These are phyloP conservation scores for Epinephelus moara DNA, from an alignment of 2,113 vertebrate genomes.

Conservation along the genomic window DNA sequence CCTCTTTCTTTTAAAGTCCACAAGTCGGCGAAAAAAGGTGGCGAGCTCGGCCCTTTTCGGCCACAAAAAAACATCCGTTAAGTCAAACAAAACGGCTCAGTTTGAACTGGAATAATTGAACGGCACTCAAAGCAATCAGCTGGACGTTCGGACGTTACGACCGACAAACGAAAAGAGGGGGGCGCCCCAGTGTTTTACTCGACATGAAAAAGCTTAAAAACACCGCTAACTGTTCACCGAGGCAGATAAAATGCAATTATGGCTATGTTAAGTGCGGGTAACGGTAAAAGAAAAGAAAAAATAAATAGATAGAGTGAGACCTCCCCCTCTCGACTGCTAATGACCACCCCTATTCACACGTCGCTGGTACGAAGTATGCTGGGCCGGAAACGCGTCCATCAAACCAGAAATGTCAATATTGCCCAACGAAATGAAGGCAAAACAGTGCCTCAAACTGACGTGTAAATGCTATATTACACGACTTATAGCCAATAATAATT, in stretches of 20 bases:
- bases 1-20: conserved; percentile 36
- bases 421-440: conserved; percentile 30
- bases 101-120: conserved; percentile 62
- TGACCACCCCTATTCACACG: conserved; percentile 69
- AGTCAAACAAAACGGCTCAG: conserved; percentile 46
- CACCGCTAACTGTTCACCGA: not conserved
- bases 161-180: conserved; percentile 64
- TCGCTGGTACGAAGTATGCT: conserved; percentile 46
- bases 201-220: not conserved
- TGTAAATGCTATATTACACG: not conserved
- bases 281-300: conserved; percentile 15
- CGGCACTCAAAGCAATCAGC: conserved; percentile 90
- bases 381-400: conserved; percentile 76
- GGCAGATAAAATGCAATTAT: not conserved
- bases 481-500: rapidly evolving
- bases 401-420: conserved; percentile 77
- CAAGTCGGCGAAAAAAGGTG: not conserved
- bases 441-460: not conserved
- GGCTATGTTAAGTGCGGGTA: not conserved
- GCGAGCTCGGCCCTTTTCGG: not conserved
- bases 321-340: conserved; percentile 31
- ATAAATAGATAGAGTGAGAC: conserved; percentile 23
- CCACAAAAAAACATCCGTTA: conserved; percentile 5
- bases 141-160: conserved; percentile 85
- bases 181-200: conserved; percentile 4